Evolutionary conservation across 2,888 invertebrate species (phyloP).

Genomic region (Harpalus rubripes): DNA sequence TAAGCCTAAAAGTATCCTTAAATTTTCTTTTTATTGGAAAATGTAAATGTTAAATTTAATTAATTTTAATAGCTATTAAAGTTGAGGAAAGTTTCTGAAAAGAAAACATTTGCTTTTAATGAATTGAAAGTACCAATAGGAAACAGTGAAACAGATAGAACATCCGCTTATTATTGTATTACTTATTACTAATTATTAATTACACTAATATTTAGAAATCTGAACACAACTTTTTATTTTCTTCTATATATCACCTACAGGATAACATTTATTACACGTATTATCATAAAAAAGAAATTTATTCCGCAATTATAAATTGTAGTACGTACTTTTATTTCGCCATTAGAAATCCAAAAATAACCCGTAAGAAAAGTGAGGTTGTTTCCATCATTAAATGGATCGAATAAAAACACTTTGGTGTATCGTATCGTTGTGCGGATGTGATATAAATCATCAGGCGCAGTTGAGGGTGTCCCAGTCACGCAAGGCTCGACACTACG

Average conservation of each 20-base stretch:
- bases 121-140: not conserved
- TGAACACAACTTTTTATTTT: not conserved
- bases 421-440: constrained; percentile 37
- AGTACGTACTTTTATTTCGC: not conserved
- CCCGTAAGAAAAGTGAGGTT: constrained; percentile 22
- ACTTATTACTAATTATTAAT: not conserved
- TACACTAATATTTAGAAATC: not conserved
- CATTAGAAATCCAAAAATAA: constrained; percentile 16
- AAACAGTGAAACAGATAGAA: not conserved
- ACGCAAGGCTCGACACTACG: constrained; percentile 28
- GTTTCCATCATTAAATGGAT: constrained; percentile 47
- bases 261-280: not conserved
- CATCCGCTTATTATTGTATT: not conserved
- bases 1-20: no score
- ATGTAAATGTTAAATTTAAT: not conserved
- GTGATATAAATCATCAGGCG: constrained; percentile 47
- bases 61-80: not conserved
- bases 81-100: not conserved
- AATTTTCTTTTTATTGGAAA: not conserved
- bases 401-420: constrained; percentile 53
- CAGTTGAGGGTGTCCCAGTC: constrained; percentile 29
- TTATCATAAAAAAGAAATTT: not conserved
- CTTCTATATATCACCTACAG: not conserved
- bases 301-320: not conserved
- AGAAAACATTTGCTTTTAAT: not conserved